Base-by-base conservation (phyloP, 2,113 vertebrate species). In the Pyxicephalus adspersus region DNA sequence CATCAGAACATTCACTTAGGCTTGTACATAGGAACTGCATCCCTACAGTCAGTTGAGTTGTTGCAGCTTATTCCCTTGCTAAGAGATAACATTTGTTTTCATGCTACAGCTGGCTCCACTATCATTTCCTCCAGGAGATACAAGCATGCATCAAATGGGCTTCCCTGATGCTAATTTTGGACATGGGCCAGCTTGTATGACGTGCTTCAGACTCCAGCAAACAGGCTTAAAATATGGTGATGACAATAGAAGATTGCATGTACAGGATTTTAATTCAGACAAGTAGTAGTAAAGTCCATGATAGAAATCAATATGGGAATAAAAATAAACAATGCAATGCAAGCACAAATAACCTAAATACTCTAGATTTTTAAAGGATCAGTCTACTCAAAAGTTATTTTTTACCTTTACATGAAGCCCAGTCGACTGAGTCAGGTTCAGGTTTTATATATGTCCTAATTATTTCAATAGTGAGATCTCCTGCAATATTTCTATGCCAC, bases 1-100 rank as follows among this genome's bases (percentile, higher is more conserved):
- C 38, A 45, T 6, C 11, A 45, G 8, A 15, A 45, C 8, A 45
- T 45, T 45, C 8, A 45, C 38, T 45, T 45, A 45, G 38, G 11
- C 5, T 5, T 5, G 1, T 38, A 38, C 34, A 38, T 7, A 38
- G 34, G 9, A 5, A 45, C 8, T 45, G 6, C 38, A 45, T 45
- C 38, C 38, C 38, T 13, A 45, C 38, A 45, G 38, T 45, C 38
- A 73, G 31, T 58, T 38, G 29, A 61, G 57, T n/a, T 22, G 55
- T 57, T 60, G 28, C 52, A 61, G 72, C 71, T 34, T 26, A 26
- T 57, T 74, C 72, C 28, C 18, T 19, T 20, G 38, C 15, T 29
- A 57, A 61, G 28, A 75, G 72, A 75, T 75, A 75, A 75, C 20
- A 45, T 45, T 60, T 75, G 72, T 38, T 31, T 61, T 13, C 25